Evolutionary conservation across 2,888 invertebrate species (phyloP).

Genomic region (Euproctis similis): DNA sequence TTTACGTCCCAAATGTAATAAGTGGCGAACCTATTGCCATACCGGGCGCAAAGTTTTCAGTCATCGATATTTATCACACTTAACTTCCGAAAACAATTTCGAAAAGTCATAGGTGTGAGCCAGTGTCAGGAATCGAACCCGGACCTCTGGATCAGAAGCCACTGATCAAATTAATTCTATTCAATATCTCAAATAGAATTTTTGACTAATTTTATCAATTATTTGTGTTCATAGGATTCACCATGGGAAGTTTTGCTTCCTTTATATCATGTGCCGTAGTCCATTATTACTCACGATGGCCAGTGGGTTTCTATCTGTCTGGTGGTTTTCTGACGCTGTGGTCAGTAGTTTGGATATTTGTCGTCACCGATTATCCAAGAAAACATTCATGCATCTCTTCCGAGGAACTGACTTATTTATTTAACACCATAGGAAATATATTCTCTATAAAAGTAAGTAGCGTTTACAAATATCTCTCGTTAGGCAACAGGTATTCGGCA

Average conservation of each 20-base stretch:
- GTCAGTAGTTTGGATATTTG: constrained; percentile 70
- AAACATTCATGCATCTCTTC: constrained; percentile 76
- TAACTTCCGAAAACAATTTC: too few relatives aligned
- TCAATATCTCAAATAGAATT: background rate
- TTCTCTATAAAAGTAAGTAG: constrained; percentile 55
- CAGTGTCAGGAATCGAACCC: too few relatives aligned
- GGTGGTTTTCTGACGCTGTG: constrained; percentile 72
- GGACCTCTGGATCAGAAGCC: too few relatives aligned
- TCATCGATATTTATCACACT: too few relatives aligned
- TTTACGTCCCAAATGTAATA: too few relatives aligned
- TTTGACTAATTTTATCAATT: constrained; percentile 3
- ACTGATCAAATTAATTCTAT: background rate
- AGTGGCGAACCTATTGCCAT: too few relatives aligned
- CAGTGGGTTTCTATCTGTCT: constrained; percentile 79
- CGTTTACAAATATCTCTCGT: too few relatives aligned
- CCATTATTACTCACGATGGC: constrained; percentile 78
- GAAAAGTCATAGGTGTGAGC: too few relatives aligned
- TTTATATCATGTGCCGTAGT: constrained; percentile 79
- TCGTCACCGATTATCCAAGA: constrained; percentile 78
- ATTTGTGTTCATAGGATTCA: constrained; percentile 42
- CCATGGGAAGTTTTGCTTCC: constrained; percentile 78
- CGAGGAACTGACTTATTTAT: constrained; percentile 77
- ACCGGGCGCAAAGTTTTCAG: too few relatives aligned
- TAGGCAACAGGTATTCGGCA: too few relatives aligned
- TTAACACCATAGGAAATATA: constrained; percentile 68